A percentile compares a stretch with the other conserved stretches of the same genome.
phyloP scores from a whole-genome alignment of 2,797 vertebrate genomes.

The Falco peregrinus region DNA sequence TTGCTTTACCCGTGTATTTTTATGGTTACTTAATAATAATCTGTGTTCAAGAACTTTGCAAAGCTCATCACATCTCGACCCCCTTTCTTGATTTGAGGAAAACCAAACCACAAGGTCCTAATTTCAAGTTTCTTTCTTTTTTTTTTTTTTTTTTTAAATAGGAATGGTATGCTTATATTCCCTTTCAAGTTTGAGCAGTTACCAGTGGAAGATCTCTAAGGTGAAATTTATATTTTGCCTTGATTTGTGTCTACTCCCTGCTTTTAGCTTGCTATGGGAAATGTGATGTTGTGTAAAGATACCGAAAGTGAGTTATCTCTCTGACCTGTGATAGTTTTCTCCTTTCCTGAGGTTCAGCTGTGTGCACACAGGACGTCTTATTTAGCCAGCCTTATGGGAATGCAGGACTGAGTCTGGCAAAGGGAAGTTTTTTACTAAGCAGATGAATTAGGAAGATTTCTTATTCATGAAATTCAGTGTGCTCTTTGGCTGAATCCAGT shows the following conservation, averaged over 20 bases:
- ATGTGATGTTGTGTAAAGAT: background rate
- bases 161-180: background rate
- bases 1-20: background rate
- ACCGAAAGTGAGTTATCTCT: background rate
- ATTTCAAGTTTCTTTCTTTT: background rate
- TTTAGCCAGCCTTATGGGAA: background rate
- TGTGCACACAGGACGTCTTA: background rate
- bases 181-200: background rate
- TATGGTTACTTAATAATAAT: background rate
- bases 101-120: background rate
- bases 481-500: background rate
- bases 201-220: background rate
- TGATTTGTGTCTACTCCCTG: background rate
- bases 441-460: background rate
- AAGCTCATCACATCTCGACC: background rate
- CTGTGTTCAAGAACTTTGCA: background rate
- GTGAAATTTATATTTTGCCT: background rate
- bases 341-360: background rate
- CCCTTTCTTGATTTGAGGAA: background rate
- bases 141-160: background rate
- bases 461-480: background rate
- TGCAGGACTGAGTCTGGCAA: background rate
- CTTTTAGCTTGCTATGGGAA: background rate
- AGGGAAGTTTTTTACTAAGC: background rate
- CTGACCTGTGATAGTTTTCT: background rate